Evolutionary conservation across 2,888 invertebrate species (phyloP), one percentile per base, ranked within the genome.

Genomic region (Exephanes ischioxanthus): DNA sequence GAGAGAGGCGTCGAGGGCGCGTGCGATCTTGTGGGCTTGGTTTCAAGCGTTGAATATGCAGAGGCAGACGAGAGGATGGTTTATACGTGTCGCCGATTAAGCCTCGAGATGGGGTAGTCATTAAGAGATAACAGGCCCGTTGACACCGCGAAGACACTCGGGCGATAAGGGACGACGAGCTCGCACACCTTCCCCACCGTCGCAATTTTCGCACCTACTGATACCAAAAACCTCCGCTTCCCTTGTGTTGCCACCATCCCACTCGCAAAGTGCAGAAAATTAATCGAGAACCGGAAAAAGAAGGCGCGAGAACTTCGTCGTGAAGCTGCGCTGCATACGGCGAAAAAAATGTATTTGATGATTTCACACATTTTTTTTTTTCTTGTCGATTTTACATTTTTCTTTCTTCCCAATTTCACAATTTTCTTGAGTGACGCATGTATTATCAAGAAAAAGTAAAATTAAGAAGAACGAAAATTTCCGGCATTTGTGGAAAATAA

Each of bases 61-160:
- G 91, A 90, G 88, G 89, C 89, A 90, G 88, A 89, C 89, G 87
- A 58, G 89, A 90, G 87, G 92, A 93, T 93, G 93, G 91, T 93
- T 93, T 93, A 93, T 92, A 90, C 93, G 92, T 93, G 94, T 94
- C 92, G 91, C 88, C 92, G 94, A 94, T 94, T 93, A 93, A 93
- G 91, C 91, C 92, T 91, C 90, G 90, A 92, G 93, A 93, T 91
- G 92, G 92, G 92, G 89, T 91, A 91, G 93, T 94, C 93, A 94
- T 94, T 94, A 93, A 93, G 93, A 92, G 92, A 93, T 93, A 92
- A 90, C 89, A 89, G 89, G 75, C 89, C 88, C 89, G 90, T 91
- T 92, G 93, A 93, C 93, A 92, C 92, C 90, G 88, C 87, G 86
- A 90, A 90, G 92, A 93, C 92, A 91, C 90, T 91, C 90, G 80